A percentile compares a stretch with the other conserved stretches of the same genome.
Conservation (phyloP, 1,140 invertebrate species). For the Brachionus plicatilis region DNA sequence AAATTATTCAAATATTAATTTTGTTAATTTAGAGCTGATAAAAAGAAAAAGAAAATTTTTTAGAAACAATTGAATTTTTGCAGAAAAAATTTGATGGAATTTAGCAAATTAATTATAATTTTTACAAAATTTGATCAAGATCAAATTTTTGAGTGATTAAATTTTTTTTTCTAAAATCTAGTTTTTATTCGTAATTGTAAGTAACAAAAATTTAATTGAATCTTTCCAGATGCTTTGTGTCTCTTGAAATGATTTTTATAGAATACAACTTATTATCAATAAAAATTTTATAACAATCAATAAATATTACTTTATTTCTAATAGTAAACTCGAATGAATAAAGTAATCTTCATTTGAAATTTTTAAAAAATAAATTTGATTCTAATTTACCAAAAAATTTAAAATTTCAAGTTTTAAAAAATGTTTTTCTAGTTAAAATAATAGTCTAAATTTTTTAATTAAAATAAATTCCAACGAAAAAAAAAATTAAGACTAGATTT, state of each 20-base stretch:
- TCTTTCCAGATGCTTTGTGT: not conserved
- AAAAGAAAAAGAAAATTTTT: conserved; percentile 34
- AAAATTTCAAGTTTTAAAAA: not conserved
- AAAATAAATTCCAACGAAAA: not conserved
- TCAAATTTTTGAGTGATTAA: not conserved
- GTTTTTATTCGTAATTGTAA: not conserved
- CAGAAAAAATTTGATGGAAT: not conserved
- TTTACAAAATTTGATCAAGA: not conserved
- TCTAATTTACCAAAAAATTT: too few relatives aligned
- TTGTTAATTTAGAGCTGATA: conserved; percentile 3
- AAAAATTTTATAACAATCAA: not conserved
- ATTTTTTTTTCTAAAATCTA: not conserved
- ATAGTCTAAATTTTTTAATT: not conserved
- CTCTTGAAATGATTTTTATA: not conserved
- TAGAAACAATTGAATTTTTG: not conserved
- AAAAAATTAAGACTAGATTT: not conserved
- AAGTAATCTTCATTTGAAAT: too few relatives aligned
- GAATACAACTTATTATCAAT: not conserved
- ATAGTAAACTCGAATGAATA: not conserved
- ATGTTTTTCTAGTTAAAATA: not conserved
- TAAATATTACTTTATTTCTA: not conserved
- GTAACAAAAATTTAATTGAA: not conserved
- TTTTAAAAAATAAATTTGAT: too few relatives aligned
- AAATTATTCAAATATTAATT: too few relatives aligned
- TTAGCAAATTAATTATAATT: not conserved